A percentile compares a stretch with the other conserved stretches of the same genome.
Evolutionary conservation across 1,140 invertebrate species (phyloP).

Genomic region (Microplitis demolitor): DNA sequence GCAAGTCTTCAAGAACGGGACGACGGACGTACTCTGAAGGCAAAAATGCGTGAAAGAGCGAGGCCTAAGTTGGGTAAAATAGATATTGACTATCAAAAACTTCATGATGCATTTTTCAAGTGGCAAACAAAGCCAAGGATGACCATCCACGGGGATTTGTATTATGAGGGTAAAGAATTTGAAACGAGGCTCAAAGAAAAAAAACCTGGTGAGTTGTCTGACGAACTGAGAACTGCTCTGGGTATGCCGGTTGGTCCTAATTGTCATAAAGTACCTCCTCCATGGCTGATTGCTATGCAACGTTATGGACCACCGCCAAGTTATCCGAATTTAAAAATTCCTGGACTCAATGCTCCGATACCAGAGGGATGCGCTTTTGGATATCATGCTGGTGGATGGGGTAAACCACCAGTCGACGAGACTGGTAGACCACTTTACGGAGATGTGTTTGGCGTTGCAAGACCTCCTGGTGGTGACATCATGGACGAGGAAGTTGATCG

Average conservation of each 20-base stretch:
- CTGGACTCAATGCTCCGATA: slow-evolving; percentile 89
- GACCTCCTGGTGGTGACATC: slow-evolving; percentile 64
- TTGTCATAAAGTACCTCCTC: slow-evolving; percentile 89
- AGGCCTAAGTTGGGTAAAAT: slow-evolving; percentile 99
- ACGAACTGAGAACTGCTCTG: slow-evolving; percentile 93
- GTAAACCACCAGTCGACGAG: slow-evolving; percentile 99
- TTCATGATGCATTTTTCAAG: slow-evolving; percentile 99
- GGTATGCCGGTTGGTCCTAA: slow-evolving; percentile 98
- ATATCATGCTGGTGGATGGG: slow-evolving; percentile 99
- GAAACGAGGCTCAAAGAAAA: slow-evolving; percentile 97
- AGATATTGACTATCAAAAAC: slow-evolving; percentile 99
- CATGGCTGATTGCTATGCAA: slow-evolving; percentile 99
- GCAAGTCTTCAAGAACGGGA: slow-evolving; percentile 98
- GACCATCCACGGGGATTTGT: slow-evolving; percentile 98
- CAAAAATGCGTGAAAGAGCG: slow-evolving; percentile 97
- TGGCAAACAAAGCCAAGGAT: slow-evolving; percentile 99
- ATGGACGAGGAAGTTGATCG: slow-evolving; percentile 89
- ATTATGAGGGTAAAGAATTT: slow-evolving; percentile 99
- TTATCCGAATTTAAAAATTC: slow-evolving; percentile 98
- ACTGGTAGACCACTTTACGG: slow-evolving; percentile 97
- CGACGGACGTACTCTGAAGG: slow-evolving; percentile 94
- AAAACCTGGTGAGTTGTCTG: slow-evolving; percentile 96
- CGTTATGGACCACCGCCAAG: slow-evolving; percentile 98
- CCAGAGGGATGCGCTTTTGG: slow-evolving; percentile 97
- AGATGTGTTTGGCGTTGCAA: slow-evolving; percentile 88